Base-by-base conservation (phyloP, 2,888 invertebrate genomes). In the Sinhomidia bicolor region DNA sequence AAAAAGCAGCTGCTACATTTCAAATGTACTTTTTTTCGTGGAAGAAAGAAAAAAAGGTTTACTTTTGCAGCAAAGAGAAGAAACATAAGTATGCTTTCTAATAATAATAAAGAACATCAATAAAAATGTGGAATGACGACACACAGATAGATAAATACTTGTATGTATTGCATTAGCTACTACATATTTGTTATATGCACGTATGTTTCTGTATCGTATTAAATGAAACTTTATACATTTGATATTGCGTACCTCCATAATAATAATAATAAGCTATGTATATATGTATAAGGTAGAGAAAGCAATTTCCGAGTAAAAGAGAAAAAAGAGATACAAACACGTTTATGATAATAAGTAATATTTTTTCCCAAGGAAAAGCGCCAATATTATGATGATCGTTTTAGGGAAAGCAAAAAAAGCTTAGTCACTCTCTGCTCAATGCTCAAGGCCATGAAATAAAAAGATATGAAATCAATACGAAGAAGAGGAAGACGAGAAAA, bases 381-480 rank as follows among this genome's bases (percentile, higher is more conserved):
- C 44, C 41, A 71, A 71, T 71, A 71, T 71, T 71, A 71, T 71
- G 71, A 71, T 71, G 23, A 44, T 44, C n/a, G n/a, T 41, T 71
- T 71, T 68, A 23, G 29, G n/a, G 62, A 12, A 44, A 47, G 68
- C 36, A 68, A n/a, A n/a, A n/a, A n/a, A n/a, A 23, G 71, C 44
- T 71, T 47, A 71, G 44, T 41, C 44, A 44, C 44, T 54, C 44
- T 54, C 41, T 60, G 83, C 47, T 83, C 44, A 60, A 57, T 41
- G 68, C 85, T 79, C 68, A 79, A 79, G 85, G 79, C 68, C 79
- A 60, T 41, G 26, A 51, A 78, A 51, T 79, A 54, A 57, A n/a
- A 80, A 80, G 74, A 81, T 47, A 65, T 51, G 82, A 81, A 87
- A 87, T 87, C 87, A 87, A 89, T 89, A 79, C 12, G 41, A 87